phyloP scores from a whole-genome alignment of 2,113 vertebrate genomes.

The Alethe diademata region DNA sequence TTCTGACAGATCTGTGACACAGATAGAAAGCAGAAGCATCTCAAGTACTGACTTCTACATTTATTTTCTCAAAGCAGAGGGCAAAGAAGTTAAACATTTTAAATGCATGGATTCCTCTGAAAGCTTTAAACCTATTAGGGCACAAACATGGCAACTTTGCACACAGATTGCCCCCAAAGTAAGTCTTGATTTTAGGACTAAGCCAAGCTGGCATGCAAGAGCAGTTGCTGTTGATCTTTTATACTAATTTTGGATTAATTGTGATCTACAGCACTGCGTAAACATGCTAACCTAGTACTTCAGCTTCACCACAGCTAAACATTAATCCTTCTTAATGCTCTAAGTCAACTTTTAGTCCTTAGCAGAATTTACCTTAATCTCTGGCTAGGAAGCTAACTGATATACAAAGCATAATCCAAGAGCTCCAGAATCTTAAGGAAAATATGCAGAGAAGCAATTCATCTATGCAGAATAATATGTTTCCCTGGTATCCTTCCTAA shows the following conservation, averaged over 20 bases:
- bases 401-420: constrained; percentile 89
- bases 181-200: constrained; percentile 88
- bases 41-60: background rate
- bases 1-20: constrained; percentile 15
- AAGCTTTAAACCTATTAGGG: constrained; percentile 66
- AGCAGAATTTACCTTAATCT: constrained; percentile 99
- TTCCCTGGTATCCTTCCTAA: background rate
- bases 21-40: constrained; percentile 35
- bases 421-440: constrained; percentile 81
- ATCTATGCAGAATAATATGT: constrained; percentile 37
- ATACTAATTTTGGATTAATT: constrained; percentile 99
- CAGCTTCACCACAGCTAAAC: constrained; percentile 95
- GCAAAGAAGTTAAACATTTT: constrained; percentile 56
- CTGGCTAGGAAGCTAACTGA: constrained; percentile 93
- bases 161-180: constrained; percentile 82
- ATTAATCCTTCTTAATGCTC: constrained; percentile 99
- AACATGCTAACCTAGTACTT: constrained; percentile 90
- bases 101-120: constrained; percentile 57
- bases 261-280: constrained; percentile 93
- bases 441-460: constrained; percentile 63
- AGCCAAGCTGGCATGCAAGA: constrained; percentile 85
- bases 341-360: constrained; percentile 99
- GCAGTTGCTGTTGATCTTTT: constrained; percentile 96
- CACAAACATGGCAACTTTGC: constrained; percentile 71
- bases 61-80: constrained; percentile 60